Conservation (phyloP, 2,113 vertebrate genomes). For the Pseudolaguvia tuberculata region DNA sequence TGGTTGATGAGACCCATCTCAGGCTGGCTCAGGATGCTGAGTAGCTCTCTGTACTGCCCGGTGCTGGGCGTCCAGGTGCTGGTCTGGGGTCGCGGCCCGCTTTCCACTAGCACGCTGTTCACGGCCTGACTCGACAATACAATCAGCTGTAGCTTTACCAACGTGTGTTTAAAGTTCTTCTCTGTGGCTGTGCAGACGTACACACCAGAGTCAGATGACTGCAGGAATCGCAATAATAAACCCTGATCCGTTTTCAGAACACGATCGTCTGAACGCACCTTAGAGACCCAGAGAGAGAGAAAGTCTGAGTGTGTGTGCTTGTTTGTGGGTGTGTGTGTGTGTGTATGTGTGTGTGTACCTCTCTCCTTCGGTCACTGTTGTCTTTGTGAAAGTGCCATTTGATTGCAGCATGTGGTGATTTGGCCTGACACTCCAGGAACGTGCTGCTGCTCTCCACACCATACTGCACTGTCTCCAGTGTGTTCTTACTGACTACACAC, state of each 20-base stretch:
- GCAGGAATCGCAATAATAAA: conserved; percentile 82
- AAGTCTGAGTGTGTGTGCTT: background rate
- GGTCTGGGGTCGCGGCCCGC: conserved; percentile 58
- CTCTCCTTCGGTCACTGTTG: conserved; percentile 88
- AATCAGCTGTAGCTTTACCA: conserved; percentile 86
- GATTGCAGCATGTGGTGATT: conserved; percentile 85
- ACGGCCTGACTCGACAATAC: conserved; percentile 82
- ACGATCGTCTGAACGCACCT: conserved; percentile 88
- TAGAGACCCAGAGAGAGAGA: background rate
- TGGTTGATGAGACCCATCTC: conserved; percentile 97
- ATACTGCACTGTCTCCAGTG: conserved; percentile 85
- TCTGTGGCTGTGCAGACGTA: conserved; percentile 94
- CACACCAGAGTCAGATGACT: conserved; percentile 80
- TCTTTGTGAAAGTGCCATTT: conserved; percentile 96
- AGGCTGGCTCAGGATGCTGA: conserved; percentile 91
- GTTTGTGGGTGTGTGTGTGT: conserved; percentile 7
- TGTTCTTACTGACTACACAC: conserved; percentile 84
- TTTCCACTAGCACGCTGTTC: conserved; percentile 80
- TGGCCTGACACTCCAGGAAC: conserved; percentile 95
- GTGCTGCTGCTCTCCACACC: conserved; percentile 93
- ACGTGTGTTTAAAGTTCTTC: conserved; percentile 94
- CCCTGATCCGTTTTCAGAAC: conserved; percentile 90
- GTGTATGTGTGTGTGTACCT: conserved; percentile 70
- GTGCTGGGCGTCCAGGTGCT: conserved; percentile 69
- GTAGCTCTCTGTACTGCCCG: conserved; percentile 86